Evolutionary conservation across 2,113 vertebrate genomes (phyloP), one percentile per base, ranked within the genome.

Genomic region (Silurus meridionalis): DNA sequence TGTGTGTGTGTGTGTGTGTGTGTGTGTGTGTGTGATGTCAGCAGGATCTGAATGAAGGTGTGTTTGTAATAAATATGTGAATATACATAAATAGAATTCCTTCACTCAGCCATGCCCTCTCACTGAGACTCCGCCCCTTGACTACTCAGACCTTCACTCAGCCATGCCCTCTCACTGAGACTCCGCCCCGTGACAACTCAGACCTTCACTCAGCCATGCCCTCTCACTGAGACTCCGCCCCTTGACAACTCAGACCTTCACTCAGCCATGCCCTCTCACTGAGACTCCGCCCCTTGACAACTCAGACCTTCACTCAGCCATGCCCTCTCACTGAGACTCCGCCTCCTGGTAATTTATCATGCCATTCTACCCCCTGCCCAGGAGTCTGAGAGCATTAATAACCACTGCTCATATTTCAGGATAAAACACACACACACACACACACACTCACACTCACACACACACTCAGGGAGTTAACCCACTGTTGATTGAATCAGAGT

Each of bases 311-410:
- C 28, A 37, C 28, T 37, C 28, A 37, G 28, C 28, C 28, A 37
- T 37, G 28, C 28, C 28, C 28, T 37, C 37, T 37, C 37, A 37
- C 37, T 37, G 8, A 5, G 55, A 57, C 55, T 9, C 13, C 8
- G 55, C 37, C 37, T 37, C 37, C 37, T 37, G 1, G 37, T 37
- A 37, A 37, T 37, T 37, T 37, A 37, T 37, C 37, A 37, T 37
- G 37, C 37, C 37, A 2, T 37, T 37, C 2, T 37, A 37, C 37
- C 37, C 37, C 37, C 37, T 37, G 37, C 37, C 37, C 21, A 77
- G 74, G 21, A 53, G 50, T 77, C 23, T 77, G 50, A 77, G 74
- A 77, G 74, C 50, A n/a, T 5, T 77, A 77, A 71, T 71, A 6
- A 69, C 25, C 28, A 14, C 28, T 17, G 28, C 67, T 71, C 7